These are phyloP conservation scores for Cerceris rybyensis DNA, from an alignment of 2,888 invertebrate genomes.

Conservation along the genomic window DNA sequence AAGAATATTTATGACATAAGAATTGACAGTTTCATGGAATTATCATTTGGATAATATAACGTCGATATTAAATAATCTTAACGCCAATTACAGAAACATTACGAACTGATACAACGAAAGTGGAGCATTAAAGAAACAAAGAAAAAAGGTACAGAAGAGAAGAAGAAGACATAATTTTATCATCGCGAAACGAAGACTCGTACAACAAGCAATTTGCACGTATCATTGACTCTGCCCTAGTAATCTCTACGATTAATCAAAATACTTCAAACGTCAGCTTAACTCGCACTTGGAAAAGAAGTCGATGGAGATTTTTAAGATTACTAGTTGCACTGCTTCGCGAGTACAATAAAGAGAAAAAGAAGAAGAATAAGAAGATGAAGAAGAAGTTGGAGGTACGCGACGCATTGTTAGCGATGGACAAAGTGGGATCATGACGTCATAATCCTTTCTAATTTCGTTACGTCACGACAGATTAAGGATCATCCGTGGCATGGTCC, in stretches of 20 bases:
- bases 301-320: neutral
- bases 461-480: constrained; percentile 59
- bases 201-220: constrained; percentile 2
- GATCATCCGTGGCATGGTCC: constrained; percentile 35
- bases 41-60: too few species aligned
- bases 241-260: neutral
- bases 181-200: neutral
- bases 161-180: neutral
- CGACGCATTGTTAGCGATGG: constrained; percentile 15
- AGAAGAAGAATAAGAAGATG: neutral
- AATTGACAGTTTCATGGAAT: too few species aligned
- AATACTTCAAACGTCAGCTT: constrained; percentile 1
- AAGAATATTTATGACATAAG: too few species aligned
- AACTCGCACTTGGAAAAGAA: neutral
- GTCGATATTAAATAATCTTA: too few species aligned
- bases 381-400: constrained; percentile 5
- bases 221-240: neutral
- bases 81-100: neutral
- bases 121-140: neutral
- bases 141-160: neutral
- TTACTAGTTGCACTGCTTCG: neutral
- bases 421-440: constrained; percentile 37
- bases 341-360: neutral
- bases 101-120: neutral
- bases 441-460: constrained; percentile 55